A percentile compares a stretch with the other conserved stretches of the same genome.
phyloP scores from a whole-genome alignment of 2,888 invertebrate species.

The Ditula angustiorana region DNA sequence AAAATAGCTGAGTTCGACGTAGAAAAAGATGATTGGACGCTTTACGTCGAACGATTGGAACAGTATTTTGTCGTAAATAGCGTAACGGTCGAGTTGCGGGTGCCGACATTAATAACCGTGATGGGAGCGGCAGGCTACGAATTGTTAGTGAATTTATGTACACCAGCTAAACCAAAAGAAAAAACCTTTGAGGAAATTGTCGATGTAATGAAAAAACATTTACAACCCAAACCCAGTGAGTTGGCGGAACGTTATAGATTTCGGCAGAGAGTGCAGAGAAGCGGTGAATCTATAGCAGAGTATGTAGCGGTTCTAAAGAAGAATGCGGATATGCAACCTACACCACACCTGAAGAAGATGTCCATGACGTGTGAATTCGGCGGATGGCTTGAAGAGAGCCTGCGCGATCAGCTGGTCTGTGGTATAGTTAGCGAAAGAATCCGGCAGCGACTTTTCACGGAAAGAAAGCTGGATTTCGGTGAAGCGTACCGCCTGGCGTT shows the following conservation, averaged over 20 bases:
- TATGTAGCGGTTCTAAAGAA: too few relatives aligned
- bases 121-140: conserved; percentile 20
- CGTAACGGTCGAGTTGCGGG: background rate
- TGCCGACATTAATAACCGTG: conserved; percentile 2
- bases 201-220: conserved; percentile 14
- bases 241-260: conserved; percentile 34
- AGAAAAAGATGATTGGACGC: background rate
- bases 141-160: conserved; percentile 11
- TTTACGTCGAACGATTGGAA: conserved; percentile 2
- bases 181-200: background rate
- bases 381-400: background rate
- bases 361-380: background rate
- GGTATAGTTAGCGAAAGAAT: background rate
- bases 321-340: too few relatives aligned
- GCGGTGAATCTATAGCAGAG: conserved; percentile 13
- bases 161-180: conserved; percentile 5
- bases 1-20: background rate
- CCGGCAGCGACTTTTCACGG: background rate
- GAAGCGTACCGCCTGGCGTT: background rate
- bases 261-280: conserved; percentile 24
- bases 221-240: conserved; percentile 33
- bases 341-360: background rate
- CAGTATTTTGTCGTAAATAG: conserved; percentile 1
- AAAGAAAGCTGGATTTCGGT: background rate
- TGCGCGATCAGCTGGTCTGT: background rate